phyloP scores from a whole-genome alignment of 64 coral and sea anemone genomes.

The Montipora foliosa region DNA sequence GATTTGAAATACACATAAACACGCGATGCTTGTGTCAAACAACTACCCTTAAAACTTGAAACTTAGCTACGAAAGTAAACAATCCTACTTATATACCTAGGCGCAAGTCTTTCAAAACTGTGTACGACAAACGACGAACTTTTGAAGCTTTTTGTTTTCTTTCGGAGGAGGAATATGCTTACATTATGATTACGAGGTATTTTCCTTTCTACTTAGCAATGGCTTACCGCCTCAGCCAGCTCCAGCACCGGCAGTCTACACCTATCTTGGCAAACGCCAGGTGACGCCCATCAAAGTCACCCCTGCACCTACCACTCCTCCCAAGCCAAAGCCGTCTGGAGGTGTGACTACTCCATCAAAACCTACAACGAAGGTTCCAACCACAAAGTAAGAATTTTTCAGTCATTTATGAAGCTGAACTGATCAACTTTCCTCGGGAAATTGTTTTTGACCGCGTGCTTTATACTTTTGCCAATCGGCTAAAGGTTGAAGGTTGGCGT shows the following conservation, averaged over 20 bases:
- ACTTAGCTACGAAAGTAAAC: neutral
- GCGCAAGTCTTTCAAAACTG: neutral
- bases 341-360: neutral
- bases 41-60: neutral
- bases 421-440: too few relatives aligned
- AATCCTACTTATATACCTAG: neutral
- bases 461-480: too few relatives aligned
- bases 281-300: slow-evolving; percentile 28
- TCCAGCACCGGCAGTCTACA: neutral
- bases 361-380: slow-evolving; percentile 4
- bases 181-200: neutral
- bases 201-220: slow-evolving; percentile 8
- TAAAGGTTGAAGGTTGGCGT: too few relatives aligned
- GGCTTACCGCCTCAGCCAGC: slow-evolving; percentile 28
- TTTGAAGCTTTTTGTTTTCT: neutral
- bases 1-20: too few relatives aligned
- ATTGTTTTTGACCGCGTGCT: too few relatives aligned
- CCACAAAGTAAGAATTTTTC: slow-evolving; percentile 26
- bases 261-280: slow-evolving; percentile 33
- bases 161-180: neutral
- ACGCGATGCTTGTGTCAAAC: too few relatives aligned
- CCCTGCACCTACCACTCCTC: slow-evolving; percentile 24
- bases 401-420: too few relatives aligned
- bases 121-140: neutral
- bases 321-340: slow-evolving; percentile 26